Conservation (phyloP, 2,797 vertebrate genomes). For the Trachurus trachurus region DNA sequence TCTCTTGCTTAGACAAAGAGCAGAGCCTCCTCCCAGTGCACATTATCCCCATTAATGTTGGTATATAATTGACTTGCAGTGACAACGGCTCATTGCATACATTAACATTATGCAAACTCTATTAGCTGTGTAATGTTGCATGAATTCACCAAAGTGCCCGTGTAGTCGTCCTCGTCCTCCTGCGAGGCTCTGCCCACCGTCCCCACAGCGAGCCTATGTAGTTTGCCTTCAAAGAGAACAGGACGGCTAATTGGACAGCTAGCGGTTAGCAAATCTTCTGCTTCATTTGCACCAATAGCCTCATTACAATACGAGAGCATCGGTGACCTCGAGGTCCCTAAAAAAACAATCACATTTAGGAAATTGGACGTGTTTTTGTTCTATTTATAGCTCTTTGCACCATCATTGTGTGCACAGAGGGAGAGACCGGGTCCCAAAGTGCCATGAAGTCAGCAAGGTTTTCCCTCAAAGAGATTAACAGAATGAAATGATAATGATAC, state of each 20-base stretch:
- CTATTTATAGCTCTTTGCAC: constrained; percentile 17
- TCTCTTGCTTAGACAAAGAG: constrained; percentile 48
- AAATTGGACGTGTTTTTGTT: constrained; percentile 23
- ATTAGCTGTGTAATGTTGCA: constrained; percentile 71
- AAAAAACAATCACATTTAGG: constrained; percentile 1
- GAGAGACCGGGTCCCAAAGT: not conserved
- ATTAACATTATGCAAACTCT: constrained; percentile 63
- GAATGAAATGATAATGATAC: constrained; percentile 27
- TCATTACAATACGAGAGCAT: constrained; percentile 39
- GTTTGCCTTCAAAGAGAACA: constrained; percentile 45
- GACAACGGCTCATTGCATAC: constrained; percentile 58
- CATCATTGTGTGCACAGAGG: not conserved
- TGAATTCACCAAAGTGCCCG: constrained; percentile 46
- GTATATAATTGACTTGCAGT: constrained; percentile 57
- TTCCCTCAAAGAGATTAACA: constrained; percentile 1
- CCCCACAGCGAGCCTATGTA: constrained; percentile 10
- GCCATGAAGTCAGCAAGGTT: not conserved
- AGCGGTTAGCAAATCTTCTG: constrained; percentile 39
- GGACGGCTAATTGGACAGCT: constrained; percentile 51
- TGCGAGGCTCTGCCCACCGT: constrained; percentile 7
- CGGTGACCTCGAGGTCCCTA: constrained; percentile 36
- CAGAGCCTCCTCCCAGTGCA: constrained; percentile 12
- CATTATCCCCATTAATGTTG: constrained; percentile 63
- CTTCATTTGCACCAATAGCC: constrained; percentile 49
- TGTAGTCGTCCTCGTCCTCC: constrained; percentile 15